Base-by-base conservation (phyloP, 2,888 invertebrate genomes). In the Trichopoda pennipes region DNA sequence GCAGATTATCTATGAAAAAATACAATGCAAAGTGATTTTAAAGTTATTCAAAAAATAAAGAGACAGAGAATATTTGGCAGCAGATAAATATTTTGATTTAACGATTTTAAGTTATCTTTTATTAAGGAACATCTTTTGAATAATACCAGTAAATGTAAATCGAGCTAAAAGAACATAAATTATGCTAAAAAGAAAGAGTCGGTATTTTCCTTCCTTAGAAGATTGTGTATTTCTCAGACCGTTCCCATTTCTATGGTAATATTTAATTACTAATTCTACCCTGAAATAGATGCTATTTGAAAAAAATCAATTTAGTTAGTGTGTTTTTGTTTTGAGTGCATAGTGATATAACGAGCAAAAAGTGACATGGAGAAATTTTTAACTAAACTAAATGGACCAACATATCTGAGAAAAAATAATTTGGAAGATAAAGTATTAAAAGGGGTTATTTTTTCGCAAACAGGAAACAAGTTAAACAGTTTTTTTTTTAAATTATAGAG, bases 221-320 rank as follows among this genome's bases (percentile, higher is more conserved):
- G 4, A 3, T 35, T 10, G 16, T 12, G 1, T 21, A n/a, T n/a
- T n/a, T 12, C n/a, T 23, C 6, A 44, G 23, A 44, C 23, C 21
- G 23, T n/a, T 7, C n/a, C 17, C 35, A 7, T 35, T 9, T 38
- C 12, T 38, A 8, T 14, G 16, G 38, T 1, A 58, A 14, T 16
- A 38, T 7, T 2, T 19, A 21, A 55, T 14, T 32, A 75, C 14
- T 69, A 53, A 21, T 69, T 16, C 58, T 63, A 63, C 63, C 69
- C 76, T 77, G 61, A 55, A 77, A 77, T 19, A 69, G 21, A 53
- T 38, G n/a, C 28, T 63, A 56, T 73, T 63, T 61, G 32, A 3
- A 28, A 12, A 28, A 38, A 55, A 19, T 16, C 42, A 73, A 23
- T 17, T 60, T 69, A 69, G 61, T 55, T 69, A 44, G 69, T 77